These are phyloP conservation scores for Bugula neritina DNA, from an alignment of 2,888 invertebrate species.

Conservation along the genomic window DNA sequence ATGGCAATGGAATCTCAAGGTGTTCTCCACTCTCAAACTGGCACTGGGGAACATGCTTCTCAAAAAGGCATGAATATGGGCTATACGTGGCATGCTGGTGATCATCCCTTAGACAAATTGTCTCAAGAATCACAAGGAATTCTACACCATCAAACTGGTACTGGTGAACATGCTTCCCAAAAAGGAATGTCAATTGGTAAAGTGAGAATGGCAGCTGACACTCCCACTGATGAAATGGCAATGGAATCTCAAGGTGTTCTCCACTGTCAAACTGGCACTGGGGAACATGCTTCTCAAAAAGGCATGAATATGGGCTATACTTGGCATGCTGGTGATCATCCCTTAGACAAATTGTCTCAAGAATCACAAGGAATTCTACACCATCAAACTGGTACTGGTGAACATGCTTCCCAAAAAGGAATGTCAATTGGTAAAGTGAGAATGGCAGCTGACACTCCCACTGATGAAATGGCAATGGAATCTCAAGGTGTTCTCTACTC, in stretches of 20 bases:
- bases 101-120: neutral
- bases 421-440: neutral
- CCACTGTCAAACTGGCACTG: neutral
- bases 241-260: conserved; percentile 17
- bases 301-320: neutral
- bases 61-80: conserved; percentile 22
- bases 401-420: conserved; percentile 13
- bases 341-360: neutral
- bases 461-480: neutral
- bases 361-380: neutral
- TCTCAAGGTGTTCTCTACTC: conserved; percentile 8
- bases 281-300: neutral
- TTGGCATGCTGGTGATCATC: neutral
- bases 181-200: neutral
- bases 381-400: conserved; percentile 7
- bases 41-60: neutral
- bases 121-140: neutral
- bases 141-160: conserved; percentile 13
- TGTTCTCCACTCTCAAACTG: conserved; percentile 10
- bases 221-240: neutral
- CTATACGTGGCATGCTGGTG: neutral
- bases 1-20: neutral
- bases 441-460: neutral
- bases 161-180: conserved; percentile 18
- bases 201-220: neutral